Base-by-base conservation (phyloP, 1,140 invertebrate genomes). In the Hyphantria cunea region DNA sequence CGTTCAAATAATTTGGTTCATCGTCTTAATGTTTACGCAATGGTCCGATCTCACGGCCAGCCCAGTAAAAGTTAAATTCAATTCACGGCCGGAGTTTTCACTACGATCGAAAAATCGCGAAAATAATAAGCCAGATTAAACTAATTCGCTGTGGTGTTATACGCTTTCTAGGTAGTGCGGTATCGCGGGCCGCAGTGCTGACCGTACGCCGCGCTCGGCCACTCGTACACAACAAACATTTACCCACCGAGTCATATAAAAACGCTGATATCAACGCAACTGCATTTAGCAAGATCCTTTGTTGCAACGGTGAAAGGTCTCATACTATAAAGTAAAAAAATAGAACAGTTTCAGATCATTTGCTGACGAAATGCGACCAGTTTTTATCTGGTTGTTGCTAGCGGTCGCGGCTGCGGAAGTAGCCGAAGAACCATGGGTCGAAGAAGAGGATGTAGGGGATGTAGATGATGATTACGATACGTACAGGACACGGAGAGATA, bases 281-380 rank as follows among this genome's bases (percentile, higher is more conserved):
- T 34, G 15, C 31, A 33, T 70, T 69, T 72, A 59, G 68, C 76
- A 72, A 78, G 64, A 70, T 70, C 71, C 59, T 72, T 64, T 62
- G 14, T 76, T 79, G 72, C 70, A 78, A 83, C 72, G 69, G 84
- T 86, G 83, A 88, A 86, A 86, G 84, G 82, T 66, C 62, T 62
- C 52, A 32, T 72, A 74, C 65, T 82, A 83, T 86, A 84, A 74
- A 84, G 81, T 65, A 82, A 85, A 87, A 87, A 85, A 85, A 72
- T 49, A 44, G 25, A 51, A 54, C 45, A 37, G 50, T 63, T 71
- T 64, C 50, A 67, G 69, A 54, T 64, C 71, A 76, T 64, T 79
- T 74, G 72, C n/a, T n/a, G 17, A 64, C 73, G 68, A 76, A 50
- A 89, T 89, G 84, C 75, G 80, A 70, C 58, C 70, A 48, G 65